These are phyloP conservation scores for Marmota flaviventris DNA, from an alignment of 2,113 vertebrate genomes.

Conservation along the genomic window DNA sequence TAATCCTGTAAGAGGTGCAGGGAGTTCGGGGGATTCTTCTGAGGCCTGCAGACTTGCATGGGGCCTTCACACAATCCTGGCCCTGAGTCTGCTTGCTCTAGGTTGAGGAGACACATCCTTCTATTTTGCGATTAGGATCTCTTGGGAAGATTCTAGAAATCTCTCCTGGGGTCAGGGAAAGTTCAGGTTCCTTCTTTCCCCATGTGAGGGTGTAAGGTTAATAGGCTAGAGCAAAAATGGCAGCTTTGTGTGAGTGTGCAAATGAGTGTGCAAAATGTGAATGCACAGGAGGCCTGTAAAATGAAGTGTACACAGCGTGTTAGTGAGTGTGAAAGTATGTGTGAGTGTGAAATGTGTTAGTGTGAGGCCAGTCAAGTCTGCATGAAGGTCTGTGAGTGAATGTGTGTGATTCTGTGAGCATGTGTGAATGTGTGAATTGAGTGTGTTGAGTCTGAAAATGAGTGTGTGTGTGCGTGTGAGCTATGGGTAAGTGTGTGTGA, in stretches of 20 bases:
- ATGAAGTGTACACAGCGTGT: not conserved
- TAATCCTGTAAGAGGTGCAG: not conserved
- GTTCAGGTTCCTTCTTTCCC: not conserved
- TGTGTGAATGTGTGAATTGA: not conserved
- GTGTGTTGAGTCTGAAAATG: not conserved
- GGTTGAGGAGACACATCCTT: not conserved
- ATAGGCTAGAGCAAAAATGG: too few species aligned
- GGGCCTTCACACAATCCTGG: not conserved
- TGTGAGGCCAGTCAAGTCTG: too few species aligned
- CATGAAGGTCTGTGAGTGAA: not conserved
- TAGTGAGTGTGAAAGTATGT: rapidly evolving
- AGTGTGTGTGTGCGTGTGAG: not conserved
- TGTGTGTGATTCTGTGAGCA: not conserved
- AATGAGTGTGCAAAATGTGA: not conserved
- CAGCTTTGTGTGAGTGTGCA: not conserved
- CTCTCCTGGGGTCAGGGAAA: not conserved
- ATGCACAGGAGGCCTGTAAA: too few species aligned
- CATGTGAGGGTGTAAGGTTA: too few species aligned
- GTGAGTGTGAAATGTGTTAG: too few species aligned
- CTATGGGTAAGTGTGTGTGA: not conserved
- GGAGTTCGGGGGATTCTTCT: not conserved
- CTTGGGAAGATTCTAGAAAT: constrained; percentile 22
- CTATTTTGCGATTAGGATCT: not conserved
- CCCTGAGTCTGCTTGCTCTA: not conserved
- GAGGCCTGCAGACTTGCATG: not conserved